Percentiles rank a stretch among this genome's conserved stretches.
These are phyloP conservation scores for Ciona savignyi DNA, from an alignment of 23 tunicate species.

Conservation along the genomic window DNA sequence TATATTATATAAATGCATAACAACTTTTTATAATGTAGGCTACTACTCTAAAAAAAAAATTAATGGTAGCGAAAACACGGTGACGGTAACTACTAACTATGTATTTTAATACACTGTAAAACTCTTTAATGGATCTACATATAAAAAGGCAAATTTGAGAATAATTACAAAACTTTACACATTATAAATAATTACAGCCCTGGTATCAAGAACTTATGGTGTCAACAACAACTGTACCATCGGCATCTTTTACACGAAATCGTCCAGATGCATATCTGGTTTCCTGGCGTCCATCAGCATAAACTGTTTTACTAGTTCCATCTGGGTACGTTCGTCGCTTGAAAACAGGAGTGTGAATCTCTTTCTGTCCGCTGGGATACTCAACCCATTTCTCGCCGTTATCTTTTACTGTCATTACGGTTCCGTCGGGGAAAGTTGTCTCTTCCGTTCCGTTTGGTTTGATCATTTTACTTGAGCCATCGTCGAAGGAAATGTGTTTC, in stretches of 20 bases:
- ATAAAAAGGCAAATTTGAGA: too few species aligned
- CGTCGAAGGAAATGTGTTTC: conserved; percentile 81
- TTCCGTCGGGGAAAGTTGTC: conserved; percentile 90
- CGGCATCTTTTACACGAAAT: conserved; percentile 76
- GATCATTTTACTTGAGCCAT: conserved; percentile 86
- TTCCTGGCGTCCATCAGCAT: conserved; percentile 85
- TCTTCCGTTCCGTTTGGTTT: conserved; percentile 87
- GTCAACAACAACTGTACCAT: conserved; percentile 75
- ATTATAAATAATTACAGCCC: too few species aligned
- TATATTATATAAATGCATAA: too few species aligned
- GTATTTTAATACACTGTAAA: too few species aligned
- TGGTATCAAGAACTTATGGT: conserved; percentile 34
- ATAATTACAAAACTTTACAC: too few species aligned
- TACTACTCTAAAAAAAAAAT: too few species aligned
- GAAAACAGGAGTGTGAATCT: conserved; percentile 66
- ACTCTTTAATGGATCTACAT: too few species aligned
- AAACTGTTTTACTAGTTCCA: conserved; percentile 93
- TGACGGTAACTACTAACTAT: too few species aligned
- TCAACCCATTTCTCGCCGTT: conserved; percentile 72
- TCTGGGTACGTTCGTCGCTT: conserved; percentile 91
- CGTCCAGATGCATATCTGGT: conserved; percentile 93
- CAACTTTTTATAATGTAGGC: too few species aligned
- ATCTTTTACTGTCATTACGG: conserved; percentile 46
- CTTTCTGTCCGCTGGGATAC: conserved; percentile 80
- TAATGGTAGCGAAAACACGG: too few species aligned